A percentile compares a stretch with the other conserved stretches of the same genome.
phyloP scores from a whole-genome alignment of 1,140 invertebrate genomes.

The Drosophila tani region DNA sequence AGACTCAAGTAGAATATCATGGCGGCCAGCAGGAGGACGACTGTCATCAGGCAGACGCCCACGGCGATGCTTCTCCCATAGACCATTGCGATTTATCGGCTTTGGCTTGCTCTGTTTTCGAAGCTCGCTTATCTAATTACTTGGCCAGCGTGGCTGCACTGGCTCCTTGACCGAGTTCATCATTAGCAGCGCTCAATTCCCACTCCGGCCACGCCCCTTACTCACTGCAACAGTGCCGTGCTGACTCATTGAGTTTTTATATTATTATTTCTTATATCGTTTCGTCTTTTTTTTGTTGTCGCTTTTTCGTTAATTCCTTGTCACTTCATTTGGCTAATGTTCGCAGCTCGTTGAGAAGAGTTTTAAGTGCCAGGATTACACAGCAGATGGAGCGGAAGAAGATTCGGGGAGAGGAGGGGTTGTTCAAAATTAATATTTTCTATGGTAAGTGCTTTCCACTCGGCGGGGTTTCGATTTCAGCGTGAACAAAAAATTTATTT shows the following conservation, averaged over 20 bases:
- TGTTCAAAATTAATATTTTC: conserved; percentile 58
- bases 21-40: conserved; percentile 65
- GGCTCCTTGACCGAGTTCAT: conserved; percentile 66
- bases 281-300: conserved; percentile 6
- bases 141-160: conserved; percentile 48
- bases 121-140: conserved; percentile 66
- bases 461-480: conserved; percentile 43
- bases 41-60: conserved; percentile 66
- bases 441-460: conserved; percentile 56
- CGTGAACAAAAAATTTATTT: conserved; percentile 23
- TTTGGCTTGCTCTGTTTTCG: conserved; percentile 34
- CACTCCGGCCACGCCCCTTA: conserved; percentile 45
- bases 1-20: conserved; percentile 76
- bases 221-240: conserved; percentile 18
- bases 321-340: conserved; percentile 72
- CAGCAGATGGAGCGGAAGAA: conserved; percentile 51
- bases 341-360: conserved; percentile 33
- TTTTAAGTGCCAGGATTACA: conserved; percentile 56
- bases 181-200: conserved; percentile 46
- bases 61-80: conserved; percentile 78
- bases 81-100: conserved; percentile 64
- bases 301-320: conserved; percentile 48
- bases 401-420: not conserved
- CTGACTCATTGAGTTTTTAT: conserved; percentile 50
- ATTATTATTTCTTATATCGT: conserved; percentile 55